These are phyloP conservation scores for Eulemur mongoz DNA, from an alignment of 2,797 vertebrate genomes.

Conservation along the genomic window DNA sequence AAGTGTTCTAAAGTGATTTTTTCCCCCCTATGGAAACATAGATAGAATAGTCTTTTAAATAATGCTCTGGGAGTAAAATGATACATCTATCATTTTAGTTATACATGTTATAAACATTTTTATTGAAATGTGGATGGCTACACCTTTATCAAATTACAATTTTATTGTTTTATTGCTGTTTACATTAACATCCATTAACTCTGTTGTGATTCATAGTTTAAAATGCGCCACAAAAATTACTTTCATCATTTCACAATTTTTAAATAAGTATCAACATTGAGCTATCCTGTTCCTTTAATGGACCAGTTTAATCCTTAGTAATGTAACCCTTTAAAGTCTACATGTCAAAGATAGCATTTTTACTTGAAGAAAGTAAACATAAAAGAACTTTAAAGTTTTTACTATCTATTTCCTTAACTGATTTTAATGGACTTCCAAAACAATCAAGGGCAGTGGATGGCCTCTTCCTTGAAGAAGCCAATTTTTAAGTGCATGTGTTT, in stretches of 20 bases:
- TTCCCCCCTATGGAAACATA: constrained; percentile 40
- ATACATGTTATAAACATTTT: constrained; percentile 71
- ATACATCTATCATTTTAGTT: constrained; percentile 80
- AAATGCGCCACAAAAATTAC: constrained; percentile 82
- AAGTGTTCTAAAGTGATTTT: neutral
- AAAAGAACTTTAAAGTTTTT: constrained; percentile 74
- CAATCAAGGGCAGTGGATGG: constrained; percentile 60
- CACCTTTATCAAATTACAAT: constrained; percentile 82
- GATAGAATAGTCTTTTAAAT: constrained; percentile 71
- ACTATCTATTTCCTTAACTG: constrained; percentile 68
- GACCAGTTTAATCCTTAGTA: constrained; percentile 86
- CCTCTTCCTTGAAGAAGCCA: constrained; percentile 52
- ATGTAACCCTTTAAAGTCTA: constrained; percentile 83
- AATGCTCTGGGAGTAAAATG: constrained; percentile 77
- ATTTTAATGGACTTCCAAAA: constrained; percentile 75
- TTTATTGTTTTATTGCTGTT: constrained; percentile 83
- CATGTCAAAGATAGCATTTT: constrained; percentile 84
- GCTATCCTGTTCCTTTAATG: constrained; percentile 81
- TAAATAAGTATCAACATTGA: constrained; percentile 81
- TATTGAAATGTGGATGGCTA: constrained; percentile 79
- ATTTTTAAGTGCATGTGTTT: constrained; percentile 42
- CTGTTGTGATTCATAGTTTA: constrained; percentile 83
- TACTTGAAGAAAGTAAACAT: constrained; percentile 72
- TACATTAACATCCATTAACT: constrained; percentile 87
- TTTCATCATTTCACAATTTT: constrained; percentile 84